Evolutionary conservation across 2,797 vertebrate species (phyloP).

Genomic region (Petrocephalus schoutedeni): DNA sequence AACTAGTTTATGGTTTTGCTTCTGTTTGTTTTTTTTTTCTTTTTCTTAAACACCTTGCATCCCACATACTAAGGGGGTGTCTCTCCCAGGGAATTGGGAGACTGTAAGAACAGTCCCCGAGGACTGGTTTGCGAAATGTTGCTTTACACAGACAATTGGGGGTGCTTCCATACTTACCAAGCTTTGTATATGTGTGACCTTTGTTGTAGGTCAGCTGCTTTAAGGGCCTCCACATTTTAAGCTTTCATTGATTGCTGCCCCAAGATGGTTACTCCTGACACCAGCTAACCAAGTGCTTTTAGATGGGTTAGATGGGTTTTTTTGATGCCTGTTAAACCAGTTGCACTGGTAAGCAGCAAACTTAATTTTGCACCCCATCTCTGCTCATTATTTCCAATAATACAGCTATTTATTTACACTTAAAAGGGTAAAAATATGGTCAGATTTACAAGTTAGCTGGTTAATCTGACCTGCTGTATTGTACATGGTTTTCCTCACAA

Average conservation of each 20-base stretch:
- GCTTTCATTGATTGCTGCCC: background rate
- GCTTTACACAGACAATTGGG: background rate
- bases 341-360: background rate
- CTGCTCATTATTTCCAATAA: background rate
- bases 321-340: background rate
- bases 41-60: constrained; percentile 17
- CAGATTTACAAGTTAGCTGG: background rate
- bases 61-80: constrained; percentile 33
- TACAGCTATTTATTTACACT: background rate
- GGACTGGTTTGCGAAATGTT: too few relatives aligned
- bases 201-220: background rate
- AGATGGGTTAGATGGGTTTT: background rate
- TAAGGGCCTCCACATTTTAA: background rate
- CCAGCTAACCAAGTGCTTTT: background rate
- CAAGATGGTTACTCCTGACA: background rate
- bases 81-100: background rate
- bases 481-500: background rate
- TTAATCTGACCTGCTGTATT: background rate
- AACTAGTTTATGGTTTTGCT: constrained; percentile 23
- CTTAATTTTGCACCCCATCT: background rate
- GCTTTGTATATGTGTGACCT: background rate
- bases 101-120: too few relatives aligned
- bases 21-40: background rate
- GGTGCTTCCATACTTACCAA: background rate
- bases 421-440: background rate